Conservation (phyloP, 2,797 vertebrate genomes). For the Gorsachius magnificus region DNA sequence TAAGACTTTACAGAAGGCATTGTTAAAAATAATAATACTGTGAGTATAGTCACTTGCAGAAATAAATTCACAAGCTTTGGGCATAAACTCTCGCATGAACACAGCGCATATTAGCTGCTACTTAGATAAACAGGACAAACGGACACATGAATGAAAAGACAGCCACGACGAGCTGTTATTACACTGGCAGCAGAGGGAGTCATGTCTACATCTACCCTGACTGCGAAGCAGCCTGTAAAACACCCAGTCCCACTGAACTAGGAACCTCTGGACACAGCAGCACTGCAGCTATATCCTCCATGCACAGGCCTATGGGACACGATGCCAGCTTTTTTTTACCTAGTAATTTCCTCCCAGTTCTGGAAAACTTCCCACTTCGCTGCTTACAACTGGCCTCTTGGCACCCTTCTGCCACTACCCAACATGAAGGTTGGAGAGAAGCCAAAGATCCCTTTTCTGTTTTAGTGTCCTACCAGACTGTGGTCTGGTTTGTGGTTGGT, state of each 20-base stretch:
- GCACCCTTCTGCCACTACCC: neutral
- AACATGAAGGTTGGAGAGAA: neutral
- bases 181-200: neutral
- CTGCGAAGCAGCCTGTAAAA: neutral
- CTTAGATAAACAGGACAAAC: neutral
- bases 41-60: neutral
- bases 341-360: neutral
- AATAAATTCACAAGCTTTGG: neutral
- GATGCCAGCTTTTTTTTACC: neutral
- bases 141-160: neutral
- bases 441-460: neutral
- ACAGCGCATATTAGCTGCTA: neutral
- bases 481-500: neutral
- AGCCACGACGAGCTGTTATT: neutral
- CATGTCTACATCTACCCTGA: neutral
- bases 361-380: neutral
- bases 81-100: neutral
- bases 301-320: neutral
- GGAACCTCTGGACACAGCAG: neutral
- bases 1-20: neutral
- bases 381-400: neutral
- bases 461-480: neutral
- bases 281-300: neutral
- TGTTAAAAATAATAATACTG: neutral
- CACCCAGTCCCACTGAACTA: neutral